Evolutionary conservation across 1,140 invertebrate genomes (phyloP), one percentile per base, ranked within the genome.

Genomic region (Heliconius nattereri): DNA sequence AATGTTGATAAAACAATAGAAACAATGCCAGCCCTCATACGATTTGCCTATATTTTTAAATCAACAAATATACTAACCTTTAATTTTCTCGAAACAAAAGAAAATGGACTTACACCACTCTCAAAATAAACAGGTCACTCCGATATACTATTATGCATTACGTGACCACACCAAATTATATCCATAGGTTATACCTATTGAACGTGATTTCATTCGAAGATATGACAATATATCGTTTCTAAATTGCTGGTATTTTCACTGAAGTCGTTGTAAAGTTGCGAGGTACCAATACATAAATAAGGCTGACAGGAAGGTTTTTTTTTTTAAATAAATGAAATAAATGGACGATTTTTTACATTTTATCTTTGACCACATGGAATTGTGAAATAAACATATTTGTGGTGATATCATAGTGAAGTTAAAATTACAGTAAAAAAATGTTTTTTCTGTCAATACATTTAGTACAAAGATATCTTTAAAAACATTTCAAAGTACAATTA

Each of bases 141-240:
- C 19, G 35, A 20, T 76, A 71, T 20, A 60, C 75, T 76, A 76
- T 75, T 66, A 76, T 70, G 37, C 60, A 71, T 70, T 76, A 76
- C 75, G 57, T 76, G 75, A 76, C 60, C 75, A 29, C 74, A 29
- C 19, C 74, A 40, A 23, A 8, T 76, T 66, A 37, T 5, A 72
- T 45, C 26, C 11, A 49, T 71, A 35, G 32, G 6, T n/a, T n/a
- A n/a, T 35, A 35, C 6, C 32, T 32, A 49, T 66, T 6, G 23
- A 16, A 66, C 60, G 60, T 66, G 60, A 26, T 2, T 66, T 9
- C 54, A 11, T 66, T 66, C n/a, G 23, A 26, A 66, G 60, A 66
- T 66, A 26, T 16, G 60, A 26, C 26, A n/a, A n/a, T n/a, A 13
- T 66, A 66, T 66, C 60, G 60, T 6, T 5, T 66, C 11, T 29